phyloP scores from a whole-genome alignment of 2,888 invertebrate genomes.

The Spisula subtruncata region DNA sequence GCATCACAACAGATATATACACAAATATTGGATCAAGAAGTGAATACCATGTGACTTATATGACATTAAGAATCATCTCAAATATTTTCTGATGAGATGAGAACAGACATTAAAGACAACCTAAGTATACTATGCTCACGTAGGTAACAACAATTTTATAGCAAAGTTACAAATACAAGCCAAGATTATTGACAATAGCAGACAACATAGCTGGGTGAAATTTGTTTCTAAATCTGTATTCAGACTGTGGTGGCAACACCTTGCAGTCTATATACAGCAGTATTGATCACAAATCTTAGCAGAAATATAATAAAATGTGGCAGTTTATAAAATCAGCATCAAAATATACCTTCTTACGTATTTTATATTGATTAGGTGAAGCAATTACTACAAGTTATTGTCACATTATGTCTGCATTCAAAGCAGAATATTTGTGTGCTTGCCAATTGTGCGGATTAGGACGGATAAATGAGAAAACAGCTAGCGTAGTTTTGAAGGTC shows the following conservation, averaged over 20 bases:
- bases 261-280: not conserved
- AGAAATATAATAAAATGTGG: not conserved
- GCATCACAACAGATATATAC: not conserved
- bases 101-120: not conserved
- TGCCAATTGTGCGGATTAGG: not conserved
- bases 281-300: not conserved
- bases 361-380: not conserved
- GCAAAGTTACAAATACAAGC: not conserved
- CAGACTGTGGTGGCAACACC: not conserved
- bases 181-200: not conserved
- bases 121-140: not conserved
- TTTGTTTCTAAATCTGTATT: not conserved
- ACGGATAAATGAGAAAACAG: too few relatives aligned
- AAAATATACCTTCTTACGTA: not conserved
- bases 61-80: conserved; percentile 1
- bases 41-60: not conserved
- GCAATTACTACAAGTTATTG: not conserved
- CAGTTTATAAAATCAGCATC: not conserved
- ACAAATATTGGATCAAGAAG: not conserved
- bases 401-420: not conserved
- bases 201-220: not conserved
- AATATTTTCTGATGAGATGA: not conserved
- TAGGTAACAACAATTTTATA: not conserved
- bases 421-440: not conserved
- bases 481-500: too few relatives aligned